Evolutionary conservation across 2,113 vertebrate species (phyloP), one percentile per base, ranked within the genome.

Genomic region (Phaethornis superciliosus): DNA sequence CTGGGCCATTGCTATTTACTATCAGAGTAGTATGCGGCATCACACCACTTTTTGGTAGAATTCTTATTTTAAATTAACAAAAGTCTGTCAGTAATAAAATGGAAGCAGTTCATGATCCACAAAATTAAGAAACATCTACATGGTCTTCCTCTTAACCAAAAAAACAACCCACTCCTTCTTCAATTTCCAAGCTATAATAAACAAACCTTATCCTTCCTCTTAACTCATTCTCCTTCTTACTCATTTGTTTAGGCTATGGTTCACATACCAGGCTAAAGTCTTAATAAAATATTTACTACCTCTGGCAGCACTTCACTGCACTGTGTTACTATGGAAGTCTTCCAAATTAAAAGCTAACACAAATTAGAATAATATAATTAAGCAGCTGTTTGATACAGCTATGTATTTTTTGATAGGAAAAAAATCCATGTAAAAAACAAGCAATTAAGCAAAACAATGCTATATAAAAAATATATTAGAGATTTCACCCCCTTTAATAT

Each of bases 391-490:
- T 11, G 18, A 20, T 0, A 70, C 6, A 44, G 18, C 12, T 10
- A 28, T 7, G 7, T 6, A 1, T 7, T 60, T 88, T 62, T 9
- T 82, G 35, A 63, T 4, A 40, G 15, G 9, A 52, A 32, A 30
- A 15, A 2, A 30, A 59, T 3, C 15, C 21, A 13, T 20, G 9
- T 0, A 5, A 72, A 75, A 67, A 16, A 0, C 47, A 79, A 69
- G 35, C n/a, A 35, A 4, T 10, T 7, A 16, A 52, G 70, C 47
- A 24, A 26, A 72, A 18, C 47, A 26, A n/a, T 2, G 9, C 22
- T 3, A 2, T 0, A 18, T 4, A 10, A 16, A 47, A 58, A 16
- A 22, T 0, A 2, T 0, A 12, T 1, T 8, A 64, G 13, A 7
- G 52, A 19, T n/a, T 47, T 35, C 49, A 15, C 4, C 32, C 23